A percentile compares a stretch with the other conserved stretches of the same genome.
These are phyloP conservation scores for Pachyuromys duprasi DNA, from an alignment of 2,797 vertebrate genomes.

Conservation along the genomic window DNA sequence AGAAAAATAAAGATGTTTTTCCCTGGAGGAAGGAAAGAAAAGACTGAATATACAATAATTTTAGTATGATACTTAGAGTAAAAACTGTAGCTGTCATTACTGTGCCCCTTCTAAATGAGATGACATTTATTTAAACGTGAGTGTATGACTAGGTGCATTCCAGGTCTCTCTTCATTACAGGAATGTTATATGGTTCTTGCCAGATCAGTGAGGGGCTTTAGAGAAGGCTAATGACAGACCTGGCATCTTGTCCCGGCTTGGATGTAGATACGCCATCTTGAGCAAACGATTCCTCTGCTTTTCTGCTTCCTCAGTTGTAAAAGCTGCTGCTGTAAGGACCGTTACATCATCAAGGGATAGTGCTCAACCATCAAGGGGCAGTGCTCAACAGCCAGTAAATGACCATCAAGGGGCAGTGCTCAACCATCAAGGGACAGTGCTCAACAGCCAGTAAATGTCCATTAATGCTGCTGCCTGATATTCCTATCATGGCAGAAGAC, in stretches of 20 bases:
- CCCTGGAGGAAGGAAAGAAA: background rate
- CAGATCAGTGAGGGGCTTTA: background rate
- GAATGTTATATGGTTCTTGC: background rate
- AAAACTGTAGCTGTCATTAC: background rate
- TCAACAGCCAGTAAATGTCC: background rate
- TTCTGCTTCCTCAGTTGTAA: slow-evolving; percentile 9
- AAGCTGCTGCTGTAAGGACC: background rate
- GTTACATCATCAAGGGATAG: too few relatives aligned
- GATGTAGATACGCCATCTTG: slow-evolving; percentile 44
- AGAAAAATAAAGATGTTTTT: slow-evolving; percentile 33
- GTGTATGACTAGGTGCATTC: background rate
- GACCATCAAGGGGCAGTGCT: too few relatives aligned
- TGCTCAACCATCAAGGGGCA: too few relatives aligned
- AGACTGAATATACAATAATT: background rate
- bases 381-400: background rate
- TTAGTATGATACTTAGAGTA: background rate
- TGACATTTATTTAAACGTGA: slow-evolving; percentile 16
- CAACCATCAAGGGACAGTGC: too few relatives aligned
- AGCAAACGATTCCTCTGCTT: slow-evolving; percentile 33
- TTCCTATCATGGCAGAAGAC: background rate
- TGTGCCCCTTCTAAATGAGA: background rate
- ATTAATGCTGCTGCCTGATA: background rate
- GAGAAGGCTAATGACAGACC: background rate
- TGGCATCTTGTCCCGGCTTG: background rate
- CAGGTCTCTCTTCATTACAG: background rate